These are phyloP conservation scores for Tortricodes alternella DNA, from an alignment of 2,888 invertebrate genomes.

Conservation along the genomic window DNA sequence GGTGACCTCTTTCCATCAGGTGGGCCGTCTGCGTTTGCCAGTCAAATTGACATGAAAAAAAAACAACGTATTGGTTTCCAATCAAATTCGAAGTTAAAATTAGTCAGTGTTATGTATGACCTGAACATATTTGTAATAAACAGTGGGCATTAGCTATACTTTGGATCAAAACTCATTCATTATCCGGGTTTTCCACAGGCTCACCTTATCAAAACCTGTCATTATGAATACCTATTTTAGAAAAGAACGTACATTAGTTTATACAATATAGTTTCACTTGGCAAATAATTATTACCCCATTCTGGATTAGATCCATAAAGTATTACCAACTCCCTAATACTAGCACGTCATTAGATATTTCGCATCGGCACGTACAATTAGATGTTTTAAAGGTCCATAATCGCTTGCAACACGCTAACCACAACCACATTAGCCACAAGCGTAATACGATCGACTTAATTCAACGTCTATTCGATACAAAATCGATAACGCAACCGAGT, in stretches of 20 bases:
- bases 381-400: not conserved
- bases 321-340: not conserved
- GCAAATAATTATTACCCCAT: not conserved
- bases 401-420: slow-evolving; percentile 9
- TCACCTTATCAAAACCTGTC: too few species aligned
- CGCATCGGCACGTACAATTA: not conserved
- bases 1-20: too few species aligned
- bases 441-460: slow-evolving; percentile 27
- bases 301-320: not conserved
- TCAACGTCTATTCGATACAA: slow-evolving; percentile 18
- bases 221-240: not conserved
- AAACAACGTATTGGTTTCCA: too few species aligned
- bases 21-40: too few species aligned
- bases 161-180: too few species aligned
- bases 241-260: too few species aligned
- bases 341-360: slow-evolving; percentile 4
- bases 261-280: not conserved
- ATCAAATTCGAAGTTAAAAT: too few species aligned
- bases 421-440: slow-evolving; percentile 24
- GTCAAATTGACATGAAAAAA: too few species aligned
- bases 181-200: too few species aligned
- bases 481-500: slow-evolving; percentile 23
- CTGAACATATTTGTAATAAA: too few species aligned
- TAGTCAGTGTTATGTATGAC: too few species aligned
- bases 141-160: too few species aligned